Evolutionary conservation across 92 coral and sea anemone species (phyloP).

Genomic region (Zoanthus gigantus): DNA sequence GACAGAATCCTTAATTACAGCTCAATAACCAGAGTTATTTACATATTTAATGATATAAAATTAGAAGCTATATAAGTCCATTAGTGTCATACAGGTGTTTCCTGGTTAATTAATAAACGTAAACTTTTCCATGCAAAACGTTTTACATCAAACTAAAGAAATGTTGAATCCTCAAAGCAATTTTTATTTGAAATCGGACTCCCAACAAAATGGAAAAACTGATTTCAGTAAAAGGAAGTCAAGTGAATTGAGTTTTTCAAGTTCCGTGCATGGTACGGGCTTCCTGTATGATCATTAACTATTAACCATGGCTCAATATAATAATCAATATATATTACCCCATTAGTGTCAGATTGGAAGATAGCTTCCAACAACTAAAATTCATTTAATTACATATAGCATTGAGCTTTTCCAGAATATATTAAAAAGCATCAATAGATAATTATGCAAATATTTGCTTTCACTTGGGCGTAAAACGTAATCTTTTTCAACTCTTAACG

Average conservation of each 20-base stretch:
- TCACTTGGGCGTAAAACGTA: background rate
- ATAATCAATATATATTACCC: background rate
- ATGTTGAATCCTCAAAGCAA: too few species aligned
- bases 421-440: constrained; percentile 6
- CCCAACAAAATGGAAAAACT: background rate
- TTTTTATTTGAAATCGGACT: too few species aligned
- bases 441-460: background rate
- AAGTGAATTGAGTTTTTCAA: background rate
- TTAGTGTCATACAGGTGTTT: background rate
- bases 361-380: background rate
- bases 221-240: background rate
- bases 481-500: background rate
- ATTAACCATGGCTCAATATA: background rate
- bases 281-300: background rate
- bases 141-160: too few species aligned
- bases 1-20: background rate
- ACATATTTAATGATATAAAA: background rate
- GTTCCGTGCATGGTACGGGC: background rate
- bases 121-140: too few species aligned
- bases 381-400: background rate
- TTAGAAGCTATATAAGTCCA: too few species aligned
- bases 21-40: background rate
- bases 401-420: background rate
- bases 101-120: too few species aligned
- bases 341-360: background rate